Evolutionary conservation across 2,113 vertebrate genomes (phyloP).

Genomic region (Gorsachius goisagi): DNA sequence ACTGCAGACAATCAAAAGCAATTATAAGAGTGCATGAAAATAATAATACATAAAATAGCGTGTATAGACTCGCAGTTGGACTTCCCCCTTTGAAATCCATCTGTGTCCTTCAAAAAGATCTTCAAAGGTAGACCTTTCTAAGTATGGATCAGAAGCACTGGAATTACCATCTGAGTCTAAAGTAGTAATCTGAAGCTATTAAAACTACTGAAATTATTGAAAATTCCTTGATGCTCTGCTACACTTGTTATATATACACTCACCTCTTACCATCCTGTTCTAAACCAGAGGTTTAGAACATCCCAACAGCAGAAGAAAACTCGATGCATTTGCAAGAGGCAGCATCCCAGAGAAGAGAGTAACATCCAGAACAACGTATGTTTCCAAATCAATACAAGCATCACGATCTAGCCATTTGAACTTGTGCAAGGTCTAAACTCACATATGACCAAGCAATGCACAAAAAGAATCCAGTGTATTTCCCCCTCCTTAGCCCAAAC

Average conservation of each 20-base stretch:
- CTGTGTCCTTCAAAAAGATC: background rate
- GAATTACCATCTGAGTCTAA: background rate
- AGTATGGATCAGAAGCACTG: background rate
- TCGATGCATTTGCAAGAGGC: background rate
- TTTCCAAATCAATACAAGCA: background rate
- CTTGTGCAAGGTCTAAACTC: background rate
- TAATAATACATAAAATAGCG: background rate
- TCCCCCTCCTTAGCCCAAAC: background rate
- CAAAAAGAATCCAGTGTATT: background rate
- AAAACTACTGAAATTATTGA: background rate
- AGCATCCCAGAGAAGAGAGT: background rate
- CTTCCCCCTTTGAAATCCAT: background rate
- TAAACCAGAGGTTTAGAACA: background rate
- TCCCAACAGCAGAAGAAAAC: background rate
- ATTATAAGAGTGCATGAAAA: background rate
- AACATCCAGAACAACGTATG: accelerated
- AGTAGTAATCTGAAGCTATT: background rate
- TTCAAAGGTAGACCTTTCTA: background rate
- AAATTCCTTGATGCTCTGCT: background rate
- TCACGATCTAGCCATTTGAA: accelerated
- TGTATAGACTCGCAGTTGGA: accelerated
- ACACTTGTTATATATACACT: background rate
- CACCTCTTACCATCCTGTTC: background rate
- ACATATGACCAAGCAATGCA: accelerated
- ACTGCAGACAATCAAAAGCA: background rate